Evolutionary conservation across 2,113 vertebrate species (phyloP).

Genomic region (Platysternon megacephalum): DNA sequence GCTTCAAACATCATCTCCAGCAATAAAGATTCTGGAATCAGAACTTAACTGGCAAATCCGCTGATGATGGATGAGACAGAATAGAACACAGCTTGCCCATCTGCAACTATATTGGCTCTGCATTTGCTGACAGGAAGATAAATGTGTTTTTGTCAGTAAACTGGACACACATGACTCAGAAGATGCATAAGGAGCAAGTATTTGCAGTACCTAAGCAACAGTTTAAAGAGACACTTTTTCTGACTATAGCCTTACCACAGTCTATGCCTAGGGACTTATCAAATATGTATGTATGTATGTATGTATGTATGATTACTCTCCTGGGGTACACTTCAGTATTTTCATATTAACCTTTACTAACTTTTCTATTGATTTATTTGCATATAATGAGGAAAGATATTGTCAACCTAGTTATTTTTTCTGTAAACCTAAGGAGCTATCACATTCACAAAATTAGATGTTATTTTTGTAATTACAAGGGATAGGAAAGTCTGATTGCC

Average conservation of each 20-base stretch:
- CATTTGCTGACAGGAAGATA: constrained; percentile 18
- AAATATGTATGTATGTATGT: not conserved
- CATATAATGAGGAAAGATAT: not conserved
- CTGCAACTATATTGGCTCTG: not conserved
- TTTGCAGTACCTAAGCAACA: not conserved
- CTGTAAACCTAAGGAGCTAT: not conserved
- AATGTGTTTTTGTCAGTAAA: constrained; percentile 32
- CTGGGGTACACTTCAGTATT: no score
- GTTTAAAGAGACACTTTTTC: constrained; percentile 4
- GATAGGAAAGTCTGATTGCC: rapidly evolving
- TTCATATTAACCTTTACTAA: not conserved
- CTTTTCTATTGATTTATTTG: not conserved
- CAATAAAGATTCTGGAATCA: not conserved
- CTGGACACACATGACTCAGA: not conserved
- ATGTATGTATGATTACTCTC: not conserved
- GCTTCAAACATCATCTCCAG: not conserved
- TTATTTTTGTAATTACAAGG: not conserved
- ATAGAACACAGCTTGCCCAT: constrained; percentile 9
- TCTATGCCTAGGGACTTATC: not conserved
- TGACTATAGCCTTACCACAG: not conserved
- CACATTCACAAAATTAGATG: not conserved
- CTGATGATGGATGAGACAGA: constrained; percentile 12
- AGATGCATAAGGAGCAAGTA: not conserved
- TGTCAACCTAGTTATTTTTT: not conserved
- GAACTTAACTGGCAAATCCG: constrained; percentile 48